Evolutionary conservation across 2,797 vertebrate genomes (phyloP), one percentile per base, ranked within the genome.

Genomic region (Sebastes reedi): DNA sequence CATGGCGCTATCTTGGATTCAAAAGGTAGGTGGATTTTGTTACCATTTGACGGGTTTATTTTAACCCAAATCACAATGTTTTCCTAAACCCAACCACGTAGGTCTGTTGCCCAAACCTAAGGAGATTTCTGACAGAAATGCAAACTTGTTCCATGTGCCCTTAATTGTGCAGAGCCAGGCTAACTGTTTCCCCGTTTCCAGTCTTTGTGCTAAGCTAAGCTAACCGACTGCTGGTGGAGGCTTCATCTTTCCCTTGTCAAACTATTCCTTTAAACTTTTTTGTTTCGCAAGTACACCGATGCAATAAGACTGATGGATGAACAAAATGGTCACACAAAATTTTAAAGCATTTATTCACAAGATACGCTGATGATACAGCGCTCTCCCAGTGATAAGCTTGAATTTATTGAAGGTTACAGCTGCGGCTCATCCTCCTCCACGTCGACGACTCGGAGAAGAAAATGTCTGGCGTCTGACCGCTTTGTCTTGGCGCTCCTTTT

Each of bases 401-500:
- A 54, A 81, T 79, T 80, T 82, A 77, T 69, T 87, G 5, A 72
- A 83, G 32, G 6, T 1, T 69, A 9, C 80, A 88, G 85, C 85
- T 89, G 78, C 1, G 12, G 68, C 81, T 79, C 81, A 74, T 90
- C 79, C 50, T 80, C 75, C 65, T 75, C 66, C 68, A 64, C 69
- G 8, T 79, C 73, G 67, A 65, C 83, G 66, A 60, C 82, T 36
- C 39, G 1, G 39, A 75, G 77, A 55, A 70, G 74, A 78, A 90
- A 80, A 76, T 12, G 18, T 81, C 83, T 91, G 85, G 82, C 69
- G 77, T 81, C 73, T 27, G 46, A 20, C 29, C 56, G 69, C 75
- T 89, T 87, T 88, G 55, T 90, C 71, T 89, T 87, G 87, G 87
- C 88, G 52, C 67, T 50, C 29, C 7, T 42, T 80, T 32, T 68